These are phyloP conservation scores for Helobdella robusta DNA, from an alignment of 2,888 invertebrate genomes.

Conservation along the genomic window DNA sequence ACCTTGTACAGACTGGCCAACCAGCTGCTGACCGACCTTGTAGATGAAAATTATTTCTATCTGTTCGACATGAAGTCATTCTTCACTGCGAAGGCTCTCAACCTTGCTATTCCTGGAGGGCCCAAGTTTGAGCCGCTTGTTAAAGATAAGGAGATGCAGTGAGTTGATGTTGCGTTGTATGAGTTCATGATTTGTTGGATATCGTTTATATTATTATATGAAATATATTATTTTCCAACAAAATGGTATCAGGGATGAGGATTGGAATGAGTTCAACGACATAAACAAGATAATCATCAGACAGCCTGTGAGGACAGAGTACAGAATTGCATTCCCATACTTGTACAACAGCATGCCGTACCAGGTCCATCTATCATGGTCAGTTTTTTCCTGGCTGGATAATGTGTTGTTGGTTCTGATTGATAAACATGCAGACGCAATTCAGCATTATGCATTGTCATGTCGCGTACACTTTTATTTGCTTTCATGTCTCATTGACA, in stretches of 20 bases:
- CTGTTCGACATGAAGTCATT: constrained; percentile 98
- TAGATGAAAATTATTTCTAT: constrained; percentile 97
- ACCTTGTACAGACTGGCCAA: constrained; percentile 93
- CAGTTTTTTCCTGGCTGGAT: constrained; percentile 49
- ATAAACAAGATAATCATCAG: constrained; percentile 99
- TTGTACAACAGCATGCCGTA: constrained; percentile 97
- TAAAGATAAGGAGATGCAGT: constrained; percentile 90
- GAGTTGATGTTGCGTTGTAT: constrained; percentile 48
- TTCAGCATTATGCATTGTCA: no score
- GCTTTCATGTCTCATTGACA: no score
- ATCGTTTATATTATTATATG: background rate
- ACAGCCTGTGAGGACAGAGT: constrained; percentile 95
- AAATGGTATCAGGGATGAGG: constrained; percentile 69
- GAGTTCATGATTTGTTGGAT: background rate
- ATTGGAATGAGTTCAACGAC: constrained; percentile 99
- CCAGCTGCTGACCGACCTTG: constrained; percentile 90
- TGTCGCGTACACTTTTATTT: no score
- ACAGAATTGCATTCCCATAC: constrained; percentile 97
- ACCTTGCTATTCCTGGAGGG: constrained; percentile 98
- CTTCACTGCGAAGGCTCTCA: constrained; percentile 97
- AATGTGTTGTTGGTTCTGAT: no score
- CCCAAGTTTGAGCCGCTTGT: constrained; percentile 98
- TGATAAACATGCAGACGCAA: no score
- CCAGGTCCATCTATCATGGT: constrained; percentile 96
- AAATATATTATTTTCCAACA: background rate